These are phyloP conservation scores for Gymnocypris eckloni DNA, from an alignment of 2,797 vertebrate genomes.

Conservation along the genomic window DNA sequence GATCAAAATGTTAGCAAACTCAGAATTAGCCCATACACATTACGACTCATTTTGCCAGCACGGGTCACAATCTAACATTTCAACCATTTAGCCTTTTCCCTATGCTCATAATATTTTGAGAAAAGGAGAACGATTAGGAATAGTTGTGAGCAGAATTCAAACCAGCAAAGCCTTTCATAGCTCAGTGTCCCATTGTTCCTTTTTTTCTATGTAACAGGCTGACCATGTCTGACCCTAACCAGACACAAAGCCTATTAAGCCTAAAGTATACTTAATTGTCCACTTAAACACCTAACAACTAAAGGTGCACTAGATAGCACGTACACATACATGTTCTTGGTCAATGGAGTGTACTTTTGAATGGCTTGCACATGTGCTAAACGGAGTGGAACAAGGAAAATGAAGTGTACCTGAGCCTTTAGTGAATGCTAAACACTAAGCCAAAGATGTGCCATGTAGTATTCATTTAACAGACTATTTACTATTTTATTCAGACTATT, in stretches of 20 bases:
- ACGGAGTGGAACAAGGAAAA: not conserved
- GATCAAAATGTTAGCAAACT: no score
- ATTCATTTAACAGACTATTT: not conserved
- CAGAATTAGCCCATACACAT: no score
- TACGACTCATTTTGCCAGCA: no score
- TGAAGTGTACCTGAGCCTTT: not conserved
- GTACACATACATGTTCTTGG: not conserved
- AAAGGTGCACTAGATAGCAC: not conserved
- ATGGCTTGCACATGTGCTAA: not conserved
- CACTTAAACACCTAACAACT: not conserved
- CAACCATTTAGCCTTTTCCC: no score
- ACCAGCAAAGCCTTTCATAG: not conserved
- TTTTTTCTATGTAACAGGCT: not conserved
- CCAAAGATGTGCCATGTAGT: not conserved
- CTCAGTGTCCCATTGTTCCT: not conserved
- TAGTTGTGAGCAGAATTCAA: not conserved
- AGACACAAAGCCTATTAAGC: not conserved
- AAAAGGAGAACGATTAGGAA: not conserved
- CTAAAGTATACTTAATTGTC: not conserved
- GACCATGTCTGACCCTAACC: not conserved
- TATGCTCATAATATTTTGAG: not conserved
- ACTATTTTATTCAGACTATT: no score
- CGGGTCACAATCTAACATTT: not conserved
- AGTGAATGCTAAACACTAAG: not conserved
- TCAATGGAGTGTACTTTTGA: constrained; percentile 8